Evolutionary conservation across 2,797 vertebrate genomes (phyloP), one percentile per base, ranked within the genome.

Genomic region (Semaprochilodus insignis): DNA sequence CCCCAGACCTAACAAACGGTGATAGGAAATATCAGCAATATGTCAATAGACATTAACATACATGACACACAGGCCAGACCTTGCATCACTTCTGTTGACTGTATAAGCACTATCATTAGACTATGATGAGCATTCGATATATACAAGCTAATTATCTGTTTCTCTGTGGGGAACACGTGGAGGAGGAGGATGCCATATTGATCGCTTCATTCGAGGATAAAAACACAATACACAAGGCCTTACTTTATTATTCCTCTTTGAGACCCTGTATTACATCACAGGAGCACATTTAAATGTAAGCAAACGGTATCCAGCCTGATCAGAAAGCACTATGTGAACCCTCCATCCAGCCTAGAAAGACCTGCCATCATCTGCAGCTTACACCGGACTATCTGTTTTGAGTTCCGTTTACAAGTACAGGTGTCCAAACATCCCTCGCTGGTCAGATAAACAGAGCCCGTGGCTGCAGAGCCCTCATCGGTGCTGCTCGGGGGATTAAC

Each of bases 1-100:
- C 76, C 66, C 72, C 25, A 65, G 80, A 80, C 77, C 72, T 77
- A 85, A 83, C 59, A 85, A 85, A 86, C 77, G 78, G 78, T 72
- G 74, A 70, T 48, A 91, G 92, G 92, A 90, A 93, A 93, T 31
- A 88, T 82, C 91, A 95, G 93, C 92, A 91, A 91, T 90, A 91
- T 93, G 93, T 93, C 93, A 93, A 93, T 95, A 93, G 90, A 89
- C 92, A 93, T 95, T 91, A 93, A 93, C 88, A 89, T 89, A 84
- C 89, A 89, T 92, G 91, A 91, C 90, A 92, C 93, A 91, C 90
- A 88, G 92, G 90, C 91, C 91, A 89, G 90, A 91, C 89, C 81
- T 88, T 78, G 88, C 91, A 93, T 95, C 79, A 90, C 91, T 89
- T 83, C 90, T 91, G 83, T 92, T 87, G 92, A 83, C 78, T 81